Evolutionary conservation across 2,888 invertebrate species (phyloP), one percentile per base, ranked within the genome.

Genomic region (Dryobotodes eremita): DNA sequence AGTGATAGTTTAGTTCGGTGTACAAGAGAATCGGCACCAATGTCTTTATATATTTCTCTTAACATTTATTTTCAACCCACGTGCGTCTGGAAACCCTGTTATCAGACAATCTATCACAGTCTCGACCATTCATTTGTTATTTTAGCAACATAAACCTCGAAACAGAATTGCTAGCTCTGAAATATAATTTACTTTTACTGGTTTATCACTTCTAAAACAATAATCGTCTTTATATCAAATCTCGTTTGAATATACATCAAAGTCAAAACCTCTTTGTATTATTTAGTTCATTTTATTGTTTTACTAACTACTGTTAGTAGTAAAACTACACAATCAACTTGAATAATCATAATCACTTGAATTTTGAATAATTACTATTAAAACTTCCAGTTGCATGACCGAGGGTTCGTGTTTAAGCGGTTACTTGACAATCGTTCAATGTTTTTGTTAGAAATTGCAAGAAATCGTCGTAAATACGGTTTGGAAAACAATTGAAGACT

Each of bases 181-280:
- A 83, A 80, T 59, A 59, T n/a, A 65, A 59, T 48, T 55, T n/a
- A 59, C 50, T 64, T 83, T 57, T 53, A 65, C 17, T 53, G 17
- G 42, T 53, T 68, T 59, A 77, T 55, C 53, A 55, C n/a, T 55
- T 55, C 48, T 48, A 13, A 65, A 61, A 61, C 53, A 79, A 55
- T 66, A 66, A 20, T 4, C 20, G 23, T 15, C 26, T 70, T 59
- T 70, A 83, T 78, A 81, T 83, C 65, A 70, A 66, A 71, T 17
- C 26, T 83, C 26, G 46, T 53, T 55, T 46, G 53, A 46, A 70
- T 11, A 77, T 77, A 65, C 53, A 77, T 80, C 69, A 83, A 80
- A 83, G 64, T 48, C 77, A 57, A 59, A 11, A 59, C 15, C 20
- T 23, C 69, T 57, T 53, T 77, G 69, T 83, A 64, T 59, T 17